Conservation (phyloP, 2,113 vertebrate genomes). For the Toxotes jaculatrix region DNA sequence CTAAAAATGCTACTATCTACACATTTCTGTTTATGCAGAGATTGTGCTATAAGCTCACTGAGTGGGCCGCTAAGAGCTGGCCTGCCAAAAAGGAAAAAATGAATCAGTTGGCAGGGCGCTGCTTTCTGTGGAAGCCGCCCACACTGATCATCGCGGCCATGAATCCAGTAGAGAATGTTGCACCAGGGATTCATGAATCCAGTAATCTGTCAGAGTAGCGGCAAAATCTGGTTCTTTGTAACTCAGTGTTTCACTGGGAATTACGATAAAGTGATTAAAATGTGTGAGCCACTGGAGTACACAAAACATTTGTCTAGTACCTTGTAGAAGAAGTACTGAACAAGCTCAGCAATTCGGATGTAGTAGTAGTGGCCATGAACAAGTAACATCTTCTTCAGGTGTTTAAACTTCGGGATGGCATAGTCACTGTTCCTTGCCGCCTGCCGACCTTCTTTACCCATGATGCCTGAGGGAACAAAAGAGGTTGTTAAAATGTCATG, state of each 20-base stretch:
- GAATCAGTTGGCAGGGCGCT: slow-evolving; percentile 66
- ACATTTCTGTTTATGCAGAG: slow-evolving; percentile 66
- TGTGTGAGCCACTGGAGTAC: slow-evolving; percentile 21
- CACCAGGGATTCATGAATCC: slow-evolving; percentile 65
- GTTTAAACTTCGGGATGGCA: slow-evolving; percentile 97
- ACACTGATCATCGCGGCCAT: slow-evolving; percentile 63
- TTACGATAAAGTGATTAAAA: slow-evolving; percentile 68
- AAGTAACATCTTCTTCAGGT: slow-evolving; percentile 97
- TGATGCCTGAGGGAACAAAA: slow-evolving; percentile 85
- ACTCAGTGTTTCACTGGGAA: slow-evolving; percentile 52
- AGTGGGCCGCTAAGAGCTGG: slow-evolving; percentile 66
- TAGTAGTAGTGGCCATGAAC: slow-evolving; percentile 98
- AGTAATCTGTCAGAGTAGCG: slow-evolving; percentile 69
- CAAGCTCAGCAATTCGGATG: slow-evolving; percentile 95
- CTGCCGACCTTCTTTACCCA: slow-evolving; percentile 97
- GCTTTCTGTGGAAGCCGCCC: slow-evolving; percentile 66
- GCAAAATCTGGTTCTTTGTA: slow-evolving; percentile 62
- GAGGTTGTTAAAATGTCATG: background rate
- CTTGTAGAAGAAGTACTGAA: slow-evolving; percentile 99
- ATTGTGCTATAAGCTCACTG: slow-evolving; percentile 63
- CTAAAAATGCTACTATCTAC: slow-evolving; percentile 68
- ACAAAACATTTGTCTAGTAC: slow-evolving; percentile 75
- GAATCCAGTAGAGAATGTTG: slow-evolving; percentile 66
- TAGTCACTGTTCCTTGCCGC: slow-evolving; percentile 98
- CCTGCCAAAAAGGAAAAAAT: slow-evolving; percentile 68